These are phyloP conservation scores for Actias luna DNA, from an alignment of 2,888 invertebrate genomes.

Conservation along the genomic window DNA sequence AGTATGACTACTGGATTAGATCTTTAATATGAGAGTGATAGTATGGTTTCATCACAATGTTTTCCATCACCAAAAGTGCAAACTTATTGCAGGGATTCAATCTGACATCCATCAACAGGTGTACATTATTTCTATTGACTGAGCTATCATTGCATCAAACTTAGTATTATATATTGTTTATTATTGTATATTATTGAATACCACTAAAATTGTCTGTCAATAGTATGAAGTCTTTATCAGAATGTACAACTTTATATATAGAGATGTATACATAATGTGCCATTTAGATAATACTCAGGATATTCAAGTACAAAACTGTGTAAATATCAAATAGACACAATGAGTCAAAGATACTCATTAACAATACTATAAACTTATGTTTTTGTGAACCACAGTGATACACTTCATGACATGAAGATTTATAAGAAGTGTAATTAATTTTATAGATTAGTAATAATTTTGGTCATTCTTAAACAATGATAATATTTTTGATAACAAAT, in stretches of 20 bases:
- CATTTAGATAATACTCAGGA: background rate
- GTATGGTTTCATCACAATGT: too few species aligned
- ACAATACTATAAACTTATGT: background rate
- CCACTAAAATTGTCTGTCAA: too few species aligned
- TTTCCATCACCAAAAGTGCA: too few species aligned
- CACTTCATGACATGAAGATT: background rate
- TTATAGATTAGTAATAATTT: background rate
- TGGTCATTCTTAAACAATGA: background rate
- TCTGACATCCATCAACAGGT: too few species aligned
- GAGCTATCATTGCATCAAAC: too few species aligned
- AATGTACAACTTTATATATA: background rate
- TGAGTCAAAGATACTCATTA: background rate
- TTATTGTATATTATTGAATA: too few species aligned
- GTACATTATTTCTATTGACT: too few species aligned
- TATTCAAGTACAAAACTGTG: constrained; percentile 3
- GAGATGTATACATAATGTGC: background rate
- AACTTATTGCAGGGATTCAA: too few species aligned
- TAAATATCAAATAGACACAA: background rate
- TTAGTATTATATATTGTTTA: too few species aligned
- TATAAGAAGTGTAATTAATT: background rate
- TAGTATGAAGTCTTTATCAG: background rate
- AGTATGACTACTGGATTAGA: too few species aligned
- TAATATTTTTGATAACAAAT: too few species aligned
- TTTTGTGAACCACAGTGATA: background rate
- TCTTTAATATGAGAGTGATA: too few species aligned